These are phyloP conservation scores for Machaerirhynchus nigripectus DNA, from an alignment of 2,113 vertebrate species.

Conservation along the genomic window DNA sequence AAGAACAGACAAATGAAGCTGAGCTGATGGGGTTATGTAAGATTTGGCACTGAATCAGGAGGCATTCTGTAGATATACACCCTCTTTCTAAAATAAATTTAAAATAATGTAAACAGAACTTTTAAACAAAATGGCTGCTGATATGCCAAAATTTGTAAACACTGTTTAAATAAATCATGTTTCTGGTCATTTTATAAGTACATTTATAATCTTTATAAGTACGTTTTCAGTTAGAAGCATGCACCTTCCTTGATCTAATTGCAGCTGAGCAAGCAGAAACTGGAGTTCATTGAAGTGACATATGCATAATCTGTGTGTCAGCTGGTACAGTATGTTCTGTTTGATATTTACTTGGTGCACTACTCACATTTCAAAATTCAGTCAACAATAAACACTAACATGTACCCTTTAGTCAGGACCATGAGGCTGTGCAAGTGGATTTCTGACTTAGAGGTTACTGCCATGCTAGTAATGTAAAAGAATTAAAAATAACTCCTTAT, in stretches of 20 bases:
- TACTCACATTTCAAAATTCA: constrained; percentile 17
- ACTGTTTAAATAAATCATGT: background rate
- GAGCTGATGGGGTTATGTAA: background rate
- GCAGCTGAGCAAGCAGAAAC: constrained; percentile 11
- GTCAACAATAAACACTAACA: background rate
- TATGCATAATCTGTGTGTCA: background rate
- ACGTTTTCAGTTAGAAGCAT: background rate
- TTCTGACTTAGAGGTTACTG: background rate
- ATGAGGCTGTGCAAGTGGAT: background rate
- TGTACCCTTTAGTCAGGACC: background rate
- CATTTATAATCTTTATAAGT: background rate
- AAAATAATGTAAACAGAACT: background rate
- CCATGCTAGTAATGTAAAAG: background rate
- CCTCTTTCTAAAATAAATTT: background rate
- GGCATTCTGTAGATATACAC: background rate
- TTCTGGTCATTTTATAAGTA: background rate
- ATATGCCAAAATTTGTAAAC: background rate
- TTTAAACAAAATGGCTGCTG: background rate
- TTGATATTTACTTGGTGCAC: constrained; percentile 5
- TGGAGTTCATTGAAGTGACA: constrained; percentile 7
- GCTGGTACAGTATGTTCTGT: constrained; percentile 13
- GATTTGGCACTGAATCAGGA: background rate
- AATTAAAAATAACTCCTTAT: constrained; percentile 19
- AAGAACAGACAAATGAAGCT: background rate
- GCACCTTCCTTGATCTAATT: background rate